Base-by-base conservation (phyloP, 2,113 vertebrate species). In the Pollachius pollachius region DNA sequence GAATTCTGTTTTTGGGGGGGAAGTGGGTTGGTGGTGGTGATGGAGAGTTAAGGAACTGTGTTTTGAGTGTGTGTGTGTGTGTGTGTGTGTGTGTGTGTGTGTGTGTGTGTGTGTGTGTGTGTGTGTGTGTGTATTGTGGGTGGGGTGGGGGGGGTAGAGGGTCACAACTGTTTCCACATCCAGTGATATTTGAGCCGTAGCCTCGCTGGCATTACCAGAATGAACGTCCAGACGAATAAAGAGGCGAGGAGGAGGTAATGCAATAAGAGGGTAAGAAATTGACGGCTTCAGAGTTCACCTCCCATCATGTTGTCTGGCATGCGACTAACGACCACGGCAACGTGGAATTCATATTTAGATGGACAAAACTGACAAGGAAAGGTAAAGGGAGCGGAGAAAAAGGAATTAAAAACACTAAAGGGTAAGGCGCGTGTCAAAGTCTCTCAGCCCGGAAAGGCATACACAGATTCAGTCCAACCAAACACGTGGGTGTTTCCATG, bases 101-200 rank as follows among this genome's bases (percentile, higher is more conserved):
- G 3, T 30, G 21, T 30, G 30, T 5, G 30, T 30, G 30, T 30
- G 30, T 30, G 4, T 30, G 30, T 30, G 30, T 30, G 30, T 30
- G 30, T 34, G 30, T 34, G 30, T 34, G 30, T 34, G 30, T 34
- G 30, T 41, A 8, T 41, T 41, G 37, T 41, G 41, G 2, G 41
- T 2, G 41, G 41, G 41, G 41, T n/a, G 41, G 41, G 41, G 41
- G 41, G 41, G 61, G 54, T 25, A 25, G n/a, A 8, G 69, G 16
- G 61, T 77, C 52, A 77, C 74, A 80, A 83, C 82, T 84, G 82
- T 88, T 85, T 88, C 83, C 74, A 77, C 77, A 66, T 56, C 70
- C 73, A 71, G 17, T 75, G 78, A 84, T 56, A 85, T 77, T 61
- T 68, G 56, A 83, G 69, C 76, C 58, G 1, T 0, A 58, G 59